Evolutionary conservation across 1,140 invertebrate genomes (phyloP), one percentile per base, ranked within the genome.

Genomic region (Papilio machaon): DNA sequence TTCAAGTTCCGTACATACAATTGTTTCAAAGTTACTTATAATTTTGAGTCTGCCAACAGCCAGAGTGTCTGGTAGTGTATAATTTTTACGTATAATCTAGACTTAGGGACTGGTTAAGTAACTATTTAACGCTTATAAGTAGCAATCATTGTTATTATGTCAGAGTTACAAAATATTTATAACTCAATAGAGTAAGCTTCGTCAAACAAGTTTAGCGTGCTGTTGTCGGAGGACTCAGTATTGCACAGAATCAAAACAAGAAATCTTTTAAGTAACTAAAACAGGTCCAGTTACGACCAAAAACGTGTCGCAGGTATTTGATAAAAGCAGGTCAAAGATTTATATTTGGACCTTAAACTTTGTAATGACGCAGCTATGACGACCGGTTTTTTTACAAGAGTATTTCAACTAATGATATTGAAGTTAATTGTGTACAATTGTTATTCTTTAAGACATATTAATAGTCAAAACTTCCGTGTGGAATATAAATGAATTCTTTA

Each of bases 271-370:
- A 38, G 6, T 35, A 7, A 70, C 64, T 38, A 70, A 35, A 70
- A 70, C 64, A 35, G 64, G 64, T 70, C 64, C 13, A 67, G 35
- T 30, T 13, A 13, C 10, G 19, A 35, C 35, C 23, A 35, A 70
- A 35, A 7, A 5, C n/a, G 17, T 70, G 4, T 70, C 30, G 64
- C 23, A 70, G 23, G 23, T 67, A 67, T 70, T 70, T 70, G 11
- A 35, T 35, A 35, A 70, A 70, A 70, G 30, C 64, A 70, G 64
- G 64, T 70, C 64, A 70, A 70, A 70, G 30, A 70, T 30, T 64
- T 64, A 30, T 38, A 35, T 70, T 70, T 7, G 30, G 23, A 35
- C 64, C 64, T 70, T 70, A 70, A 70, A 38, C 64, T 38, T 70
- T 70, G 6, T 30, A 35, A 35, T 70, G 64, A 70, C 64, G 30